A percentile compares a stretch with the other conserved stretches of the same genome.
Evolutionary conservation across 1,140 invertebrate species (phyloP).

Genomic region (Bradysia coprophila): DNA sequence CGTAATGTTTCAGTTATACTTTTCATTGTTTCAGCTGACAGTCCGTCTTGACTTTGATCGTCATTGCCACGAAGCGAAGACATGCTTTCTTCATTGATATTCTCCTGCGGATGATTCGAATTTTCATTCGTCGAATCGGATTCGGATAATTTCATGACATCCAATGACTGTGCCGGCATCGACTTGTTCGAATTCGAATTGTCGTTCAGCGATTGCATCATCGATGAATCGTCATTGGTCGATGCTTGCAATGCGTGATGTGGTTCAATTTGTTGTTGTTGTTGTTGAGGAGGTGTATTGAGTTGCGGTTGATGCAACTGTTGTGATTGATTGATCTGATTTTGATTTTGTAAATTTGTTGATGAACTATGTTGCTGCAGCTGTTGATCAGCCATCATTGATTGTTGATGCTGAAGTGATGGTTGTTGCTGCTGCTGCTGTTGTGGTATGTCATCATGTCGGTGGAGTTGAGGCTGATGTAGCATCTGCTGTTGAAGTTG

Average conservation of each 20-base stretch:
- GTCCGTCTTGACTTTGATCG: neutral
- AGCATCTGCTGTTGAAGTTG: conserved; percentile 14
- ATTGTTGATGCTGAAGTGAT: conserved; percentile 14
- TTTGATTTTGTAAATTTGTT: neutral
- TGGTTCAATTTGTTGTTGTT: conserved; percentile 9
- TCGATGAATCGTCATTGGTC: neutral
- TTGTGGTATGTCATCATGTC: conserved; percentile 7
- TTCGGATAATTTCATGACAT: neutral
- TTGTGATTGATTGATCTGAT: neutral
- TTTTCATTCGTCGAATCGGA: neutral
- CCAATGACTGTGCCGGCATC: neutral
- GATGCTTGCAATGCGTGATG: neutral
- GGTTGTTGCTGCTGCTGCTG: conserved; percentile 10
- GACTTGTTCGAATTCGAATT: neutral
- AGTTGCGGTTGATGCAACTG: neutral
- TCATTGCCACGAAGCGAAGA: neutral
- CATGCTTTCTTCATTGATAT: neutral
- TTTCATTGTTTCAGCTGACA: neutral
- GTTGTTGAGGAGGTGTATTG: conserved; percentile 4
- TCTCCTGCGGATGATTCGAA: neutral
- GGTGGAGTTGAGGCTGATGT: neutral
- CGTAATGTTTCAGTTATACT: neutral
- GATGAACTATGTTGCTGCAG: conserved; percentile 4
- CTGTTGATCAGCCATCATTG: conserved; percentile 7
- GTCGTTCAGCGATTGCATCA: neutral